Evolutionary conservation across 2,888 invertebrate genomes (phyloP).

Genomic region (Phasia obesa): DNA sequence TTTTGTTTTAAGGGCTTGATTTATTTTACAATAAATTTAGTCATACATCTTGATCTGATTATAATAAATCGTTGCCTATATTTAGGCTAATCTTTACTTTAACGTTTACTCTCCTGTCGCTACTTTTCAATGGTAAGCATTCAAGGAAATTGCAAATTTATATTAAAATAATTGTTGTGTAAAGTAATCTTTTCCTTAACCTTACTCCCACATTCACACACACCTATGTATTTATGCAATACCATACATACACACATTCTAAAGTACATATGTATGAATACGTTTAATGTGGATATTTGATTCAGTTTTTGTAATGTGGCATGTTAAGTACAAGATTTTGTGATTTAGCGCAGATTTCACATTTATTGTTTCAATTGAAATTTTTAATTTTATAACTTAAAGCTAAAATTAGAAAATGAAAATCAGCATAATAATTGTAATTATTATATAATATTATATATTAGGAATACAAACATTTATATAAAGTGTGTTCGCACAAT

Average conservation of each 20-base stretch:
- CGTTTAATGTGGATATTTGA: not conserved
- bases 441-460: not conserved
- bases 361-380: conserved; percentile 48
- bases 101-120: not conserved
- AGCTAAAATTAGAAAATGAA: conserved; percentile 34
- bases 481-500: too few species aligned
- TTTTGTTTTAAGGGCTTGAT: conserved; percentile 14
- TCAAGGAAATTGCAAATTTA: conserved; percentile 11
- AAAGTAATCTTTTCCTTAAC: conserved; percentile 5
- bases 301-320: not conserved
- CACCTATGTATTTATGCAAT: not conserved
- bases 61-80: conserved; percentile 45
- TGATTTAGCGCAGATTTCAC: conserved; percentile 30
- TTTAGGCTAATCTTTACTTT: conserved; percentile 47
- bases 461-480: not conserved
- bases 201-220: conserved; percentile 17
- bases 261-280: not conserved
- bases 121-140: not conserved
- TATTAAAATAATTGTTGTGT: conserved; percentile 45
- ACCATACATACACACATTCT: not conserved
- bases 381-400: conserved; percentile 31
- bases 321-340: not conserved
- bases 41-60: not conserved
- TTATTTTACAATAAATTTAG: not conserved
- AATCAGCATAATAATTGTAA: conserved; percentile 32